phyloP scores from a whole-genome alignment of 2,888 invertebrate species.

The Drosophila emarginata region DNA sequence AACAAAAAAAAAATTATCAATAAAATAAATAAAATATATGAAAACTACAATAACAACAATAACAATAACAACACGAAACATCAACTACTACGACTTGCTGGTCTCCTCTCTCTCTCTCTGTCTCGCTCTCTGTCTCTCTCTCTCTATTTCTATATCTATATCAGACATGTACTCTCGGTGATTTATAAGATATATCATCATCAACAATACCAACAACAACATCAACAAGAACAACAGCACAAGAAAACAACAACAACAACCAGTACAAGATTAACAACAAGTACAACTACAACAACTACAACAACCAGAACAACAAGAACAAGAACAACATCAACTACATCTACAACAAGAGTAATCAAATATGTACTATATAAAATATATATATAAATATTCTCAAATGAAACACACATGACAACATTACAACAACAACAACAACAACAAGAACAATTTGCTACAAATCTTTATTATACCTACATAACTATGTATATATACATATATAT shows the following conservation, averaged over 20 bases:
- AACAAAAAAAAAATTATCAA: not conserved
- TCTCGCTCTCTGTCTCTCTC: not conserved
- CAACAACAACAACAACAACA: conserved; percentile 19
- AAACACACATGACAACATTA: conserved; percentile 29
- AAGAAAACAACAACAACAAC: conserved; percentile 43
- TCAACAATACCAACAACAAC: conserved; percentile 41
- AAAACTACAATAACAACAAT: conserved; percentile 41
- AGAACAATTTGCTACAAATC: conserved; percentile 31
- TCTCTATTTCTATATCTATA: conserved; percentile 32
- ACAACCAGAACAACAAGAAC: conserved; percentile 53
- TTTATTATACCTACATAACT: conserved; percentile 9
- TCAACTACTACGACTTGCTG: conserved; percentile 41
- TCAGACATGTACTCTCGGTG: conserved; percentile 73
- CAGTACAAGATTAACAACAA: conserved; percentile 49
- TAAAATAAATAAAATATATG: conserved; percentile 32
- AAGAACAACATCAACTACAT: conserved; percentile 52
- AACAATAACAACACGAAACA: conserved; percentile 55
- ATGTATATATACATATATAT: conserved; percentile 14
- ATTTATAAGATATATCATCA: conserved; percentile 58
- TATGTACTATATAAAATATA: conserved; percentile 43
- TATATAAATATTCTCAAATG: conserved; percentile 16
- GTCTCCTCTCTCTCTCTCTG: not conserved
- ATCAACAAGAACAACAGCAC: conserved; percentile 58
- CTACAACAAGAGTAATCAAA: conserved; percentile 54
- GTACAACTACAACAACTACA: conserved; percentile 49